Conservation (phyloP, 1,140 invertebrate species). For the Andrena cerasifolii region DNA sequence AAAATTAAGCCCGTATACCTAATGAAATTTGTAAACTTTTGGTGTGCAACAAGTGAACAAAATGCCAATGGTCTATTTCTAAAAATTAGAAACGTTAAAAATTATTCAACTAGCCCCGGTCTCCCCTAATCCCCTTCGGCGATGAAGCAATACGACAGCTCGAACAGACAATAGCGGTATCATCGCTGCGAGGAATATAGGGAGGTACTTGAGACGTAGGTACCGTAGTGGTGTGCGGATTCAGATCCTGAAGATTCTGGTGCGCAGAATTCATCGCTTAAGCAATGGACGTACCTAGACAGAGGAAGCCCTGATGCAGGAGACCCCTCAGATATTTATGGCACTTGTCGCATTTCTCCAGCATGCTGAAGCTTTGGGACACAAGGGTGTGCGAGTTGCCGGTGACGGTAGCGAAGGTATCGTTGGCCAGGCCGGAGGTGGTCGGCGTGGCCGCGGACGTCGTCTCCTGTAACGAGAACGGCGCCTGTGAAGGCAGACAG, state of each 20-base stretch:
- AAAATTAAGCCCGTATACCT: no score
- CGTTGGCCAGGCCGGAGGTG: conserved; percentile 49
- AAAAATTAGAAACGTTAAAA: no score
- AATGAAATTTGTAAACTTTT: no score
- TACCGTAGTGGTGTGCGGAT: no score
- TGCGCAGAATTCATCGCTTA: neutral
- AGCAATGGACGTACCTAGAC: conserved; percentile 84
- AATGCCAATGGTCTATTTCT: no score
- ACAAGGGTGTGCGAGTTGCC: conserved; percentile 82
- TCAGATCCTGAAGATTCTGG: no score
- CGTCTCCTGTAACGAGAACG: conserved; percentile 59
- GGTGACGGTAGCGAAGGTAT: conserved; percentile 48
- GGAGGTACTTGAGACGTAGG: no score
- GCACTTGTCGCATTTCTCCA: conserved; percentile 90
- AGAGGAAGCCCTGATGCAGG: conserved; percentile 89
- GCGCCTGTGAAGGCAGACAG: conserved; percentile 78
- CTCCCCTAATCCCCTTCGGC: no score
- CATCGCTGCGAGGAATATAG: no score
- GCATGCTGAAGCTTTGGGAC: conserved; percentile 87
- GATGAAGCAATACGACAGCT: neutral
- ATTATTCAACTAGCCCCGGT: no score
- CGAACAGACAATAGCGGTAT: no score
- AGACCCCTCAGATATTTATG: conserved; percentile 89
- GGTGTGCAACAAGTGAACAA: no score
- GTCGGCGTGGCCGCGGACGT: conserved; percentile 6